Percentiles rank a stretch among this genome's conserved stretches.
phyloP scores from a whole-genome alignment of 1,140 invertebrate species.

The Parasteatoda tepidariorum region DNA sequence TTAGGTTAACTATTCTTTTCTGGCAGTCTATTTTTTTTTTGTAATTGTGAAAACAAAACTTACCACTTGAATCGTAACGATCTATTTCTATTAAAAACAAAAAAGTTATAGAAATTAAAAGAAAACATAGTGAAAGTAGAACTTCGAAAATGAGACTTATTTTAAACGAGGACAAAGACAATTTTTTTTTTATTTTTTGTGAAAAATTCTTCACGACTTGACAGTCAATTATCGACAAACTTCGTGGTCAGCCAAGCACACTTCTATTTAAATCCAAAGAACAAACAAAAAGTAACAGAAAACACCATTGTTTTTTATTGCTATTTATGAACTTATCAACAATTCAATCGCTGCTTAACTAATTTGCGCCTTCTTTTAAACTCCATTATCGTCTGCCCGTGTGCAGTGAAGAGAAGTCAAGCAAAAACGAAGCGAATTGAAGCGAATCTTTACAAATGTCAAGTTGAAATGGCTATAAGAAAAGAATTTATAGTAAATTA shows the following conservation, averaged over 20 bases:
- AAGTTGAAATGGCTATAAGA: neutral
- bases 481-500: slow-evolving; percentile 17
- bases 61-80: too few relatives aligned
- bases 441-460: slow-evolving; percentile 12
- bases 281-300: neutral
- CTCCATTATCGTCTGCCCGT: slow-evolving; percentile 22
- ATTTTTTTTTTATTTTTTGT: neutral
- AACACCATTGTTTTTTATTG: neutral
- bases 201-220: neutral
- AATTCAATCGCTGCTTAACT: neutral
- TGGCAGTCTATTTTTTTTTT: neutral
- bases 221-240: neutral
- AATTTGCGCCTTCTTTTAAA: slow-evolving; percentile 5
- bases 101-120: too few relatives aligned
- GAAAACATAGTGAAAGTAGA: neutral
- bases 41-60: neutral
- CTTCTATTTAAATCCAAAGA: neutral
- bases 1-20: neutral
- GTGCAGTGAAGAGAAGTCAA: slow-evolving; percentile 20
- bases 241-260: too few relatives aligned
- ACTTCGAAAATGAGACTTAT: neutral
- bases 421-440: neutral
- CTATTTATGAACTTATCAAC: too few relatives aligned
- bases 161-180: too few relatives aligned
- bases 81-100: too few relatives aligned